phyloP scores from a whole-genome alignment of 2,113 vertebrate genomes.

The Dolichotis patagonum region DNA sequence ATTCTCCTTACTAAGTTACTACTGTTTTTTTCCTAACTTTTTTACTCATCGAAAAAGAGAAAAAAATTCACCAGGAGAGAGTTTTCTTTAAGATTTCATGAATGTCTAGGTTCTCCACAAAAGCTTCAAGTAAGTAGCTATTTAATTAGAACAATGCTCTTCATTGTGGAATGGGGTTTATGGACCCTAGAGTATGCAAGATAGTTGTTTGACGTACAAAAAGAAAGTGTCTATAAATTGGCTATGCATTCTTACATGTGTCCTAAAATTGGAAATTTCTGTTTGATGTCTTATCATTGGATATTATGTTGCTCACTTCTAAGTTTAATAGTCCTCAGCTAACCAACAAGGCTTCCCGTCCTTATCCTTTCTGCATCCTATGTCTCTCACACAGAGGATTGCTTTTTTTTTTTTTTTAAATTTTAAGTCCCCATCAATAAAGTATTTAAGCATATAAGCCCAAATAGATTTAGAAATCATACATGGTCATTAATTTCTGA shows the following conservation, averaged over 20 bases:
- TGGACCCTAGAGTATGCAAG: not conserved
- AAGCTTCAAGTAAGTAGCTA: slow-evolving; percentile 18
- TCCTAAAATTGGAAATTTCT: slow-evolving; percentile 50
- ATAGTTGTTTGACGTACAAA: not conserved
- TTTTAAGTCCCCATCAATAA: not conserved
- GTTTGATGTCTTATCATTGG: not conserved
- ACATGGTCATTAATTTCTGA: not conserved
- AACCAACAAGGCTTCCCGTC: not conserved
- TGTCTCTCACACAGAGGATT: not conserved
- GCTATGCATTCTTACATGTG: not conserved
- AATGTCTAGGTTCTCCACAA: not conserved
- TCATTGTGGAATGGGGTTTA: not conserved
- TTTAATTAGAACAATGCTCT: slow-evolving; percentile 28
- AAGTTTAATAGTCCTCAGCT: not conserved
- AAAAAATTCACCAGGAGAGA: slow-evolving; percentile 24
- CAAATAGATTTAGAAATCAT: slow-evolving; percentile 45
- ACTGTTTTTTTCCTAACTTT: not conserved
- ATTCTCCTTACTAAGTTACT: not conserved
- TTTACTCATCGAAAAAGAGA: not conserved
- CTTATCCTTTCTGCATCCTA: not conserved
- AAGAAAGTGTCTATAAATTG: slow-evolving; percentile 31
- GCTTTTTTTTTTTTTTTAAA: slow-evolving; percentile 20
- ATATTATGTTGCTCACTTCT: not conserved
- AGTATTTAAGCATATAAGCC: not conserved
- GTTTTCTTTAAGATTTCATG: not conserved